Base-by-base conservation (phyloP, 2,113 vertebrate genomes). In the Scortum barcoo region DNA sequence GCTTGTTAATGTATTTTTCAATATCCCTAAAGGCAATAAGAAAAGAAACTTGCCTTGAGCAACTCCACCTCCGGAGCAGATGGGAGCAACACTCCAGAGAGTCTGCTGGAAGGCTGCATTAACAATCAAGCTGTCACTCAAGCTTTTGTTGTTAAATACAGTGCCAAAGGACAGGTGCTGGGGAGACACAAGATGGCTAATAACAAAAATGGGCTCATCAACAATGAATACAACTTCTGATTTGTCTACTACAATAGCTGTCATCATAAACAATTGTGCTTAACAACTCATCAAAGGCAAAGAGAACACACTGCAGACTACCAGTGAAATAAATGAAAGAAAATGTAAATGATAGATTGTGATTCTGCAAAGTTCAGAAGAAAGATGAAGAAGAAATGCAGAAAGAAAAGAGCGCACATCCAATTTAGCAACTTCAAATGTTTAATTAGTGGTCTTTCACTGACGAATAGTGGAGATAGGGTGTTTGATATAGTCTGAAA, bases 71-170 rank as follows among this genome's bases (percentile, higher is more conserved):
- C 95, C 96, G 51, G 97, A 98, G 92, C 97, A 99, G 90, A 99
- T 96, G 2, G 97, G 97, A 63, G 97, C 96, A 66, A 99, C 97
- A 9, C 96, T 97, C 98, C 98, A 99, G 33, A 99, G 96, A 0
- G 97, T 99, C 85, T 97, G 97, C 93, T 98, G 97, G 91, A 99
- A 99, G 57, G 97, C 96, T 26, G 97, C 97, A 57, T 97, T 96
- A 70, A 99, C 98, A 4, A 96, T 95, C 73, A 97, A 89, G 83
- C 95, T 96, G 71, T 94, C 88, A 80, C 72, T 90, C 56, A 85
- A 76, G 51, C 83, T 81, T 63, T 84, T 92, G 75, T 88, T 92
- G 89, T 91, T 86, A 44, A 67, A 81, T 70, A 56, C 94, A 10
- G 93, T 91, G 67, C 96, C 96, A 0, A 95, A 96, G 26, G 97